Conservation (phyloP, 1,140 invertebrate species). For the Pseudachorutes palmiensis region DNA sequence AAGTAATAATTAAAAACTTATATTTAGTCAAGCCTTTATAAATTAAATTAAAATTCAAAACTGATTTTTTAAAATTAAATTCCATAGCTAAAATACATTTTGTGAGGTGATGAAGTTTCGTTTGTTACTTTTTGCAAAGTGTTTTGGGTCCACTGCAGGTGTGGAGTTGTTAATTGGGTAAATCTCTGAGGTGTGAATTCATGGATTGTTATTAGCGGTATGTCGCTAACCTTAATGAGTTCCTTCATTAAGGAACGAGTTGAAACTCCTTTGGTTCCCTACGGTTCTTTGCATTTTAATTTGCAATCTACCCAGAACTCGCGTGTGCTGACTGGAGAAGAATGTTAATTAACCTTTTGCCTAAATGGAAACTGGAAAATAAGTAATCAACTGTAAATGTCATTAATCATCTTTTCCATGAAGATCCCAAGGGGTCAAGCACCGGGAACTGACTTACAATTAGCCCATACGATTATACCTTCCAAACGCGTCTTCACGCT, state of each 20-base stretch:
- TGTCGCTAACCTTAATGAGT: not conserved
- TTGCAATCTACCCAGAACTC: not conserved
- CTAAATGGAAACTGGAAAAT: not conserved
- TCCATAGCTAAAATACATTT: not conserved
- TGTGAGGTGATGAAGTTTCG: not conserved
- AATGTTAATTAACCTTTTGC: conserved; percentile 9
- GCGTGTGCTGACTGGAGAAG: conserved; percentile 1
- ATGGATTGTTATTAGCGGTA: not conserved
- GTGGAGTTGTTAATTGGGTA: not conserved
- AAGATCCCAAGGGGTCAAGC: not conserved
- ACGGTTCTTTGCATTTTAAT: not conserved
- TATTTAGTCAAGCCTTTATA: not conserved
- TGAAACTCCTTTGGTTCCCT: not conserved
- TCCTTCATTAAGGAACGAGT: not conserved
- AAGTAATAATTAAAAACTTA: not conserved
- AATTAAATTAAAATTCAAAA: not conserved
- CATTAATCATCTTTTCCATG: conserved; percentile 4
- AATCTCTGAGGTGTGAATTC: not conserved
- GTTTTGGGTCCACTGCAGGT: not conserved
- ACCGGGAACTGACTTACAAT: not conserved
- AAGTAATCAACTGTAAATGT: not conserved
- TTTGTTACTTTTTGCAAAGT: no score
- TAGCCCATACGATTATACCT: not conserved
- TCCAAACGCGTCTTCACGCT: no score
- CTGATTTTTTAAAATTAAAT: not conserved